Evolutionary conservation across 1,140 invertebrate species (phyloP).

Genomic region (Bacillus rossius): DNA sequence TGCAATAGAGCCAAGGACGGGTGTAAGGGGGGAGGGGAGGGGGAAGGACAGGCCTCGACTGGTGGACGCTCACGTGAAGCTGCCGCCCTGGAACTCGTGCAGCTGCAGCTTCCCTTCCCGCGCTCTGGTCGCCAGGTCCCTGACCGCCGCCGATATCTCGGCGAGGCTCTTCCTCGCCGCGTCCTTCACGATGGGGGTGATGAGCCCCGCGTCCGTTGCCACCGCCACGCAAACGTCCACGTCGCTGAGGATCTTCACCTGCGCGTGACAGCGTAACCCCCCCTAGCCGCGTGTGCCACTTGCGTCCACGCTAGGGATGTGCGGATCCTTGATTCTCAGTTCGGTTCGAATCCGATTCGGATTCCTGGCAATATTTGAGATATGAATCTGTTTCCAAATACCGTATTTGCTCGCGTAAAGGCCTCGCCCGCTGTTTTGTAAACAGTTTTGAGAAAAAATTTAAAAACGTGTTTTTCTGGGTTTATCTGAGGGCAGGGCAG

Average conservation of each 20-base stretch:
- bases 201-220: constrained; percentile 90
- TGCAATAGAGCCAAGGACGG: too few relatives aligned
- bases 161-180: constrained; percentile 90
- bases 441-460: too few relatives aligned
- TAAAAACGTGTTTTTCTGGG: too few relatives aligned
- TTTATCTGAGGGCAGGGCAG: too few relatives aligned
- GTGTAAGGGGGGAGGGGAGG: too few relatives aligned
- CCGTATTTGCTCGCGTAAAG: too few relatives aligned
- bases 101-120: constrained; percentile 92
- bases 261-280: constrained; percentile 61
- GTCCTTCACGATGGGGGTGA: constrained; percentile 95
- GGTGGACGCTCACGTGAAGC: constrained; percentile 49
- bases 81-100: constrained; percentile 93
- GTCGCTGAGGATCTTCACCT: constrained; percentile 11
- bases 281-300: constrained; percentile 93
- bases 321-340: too few relatives aligned
- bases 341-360: too few relatives aligned
- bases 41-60: too few relatives aligned
- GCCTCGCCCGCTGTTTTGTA: too few relatives aligned
- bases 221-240: constrained; percentile 99
- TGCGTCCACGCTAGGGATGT: constrained; percentile 87
- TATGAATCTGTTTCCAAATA: too few relatives aligned
- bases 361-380: too few relatives aligned
- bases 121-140: constrained; percentile 82
- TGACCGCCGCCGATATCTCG: constrained; percentile 82